Conservation (phyloP, 2,888 invertebrate species). For the Druceiella hillmani region DNA sequence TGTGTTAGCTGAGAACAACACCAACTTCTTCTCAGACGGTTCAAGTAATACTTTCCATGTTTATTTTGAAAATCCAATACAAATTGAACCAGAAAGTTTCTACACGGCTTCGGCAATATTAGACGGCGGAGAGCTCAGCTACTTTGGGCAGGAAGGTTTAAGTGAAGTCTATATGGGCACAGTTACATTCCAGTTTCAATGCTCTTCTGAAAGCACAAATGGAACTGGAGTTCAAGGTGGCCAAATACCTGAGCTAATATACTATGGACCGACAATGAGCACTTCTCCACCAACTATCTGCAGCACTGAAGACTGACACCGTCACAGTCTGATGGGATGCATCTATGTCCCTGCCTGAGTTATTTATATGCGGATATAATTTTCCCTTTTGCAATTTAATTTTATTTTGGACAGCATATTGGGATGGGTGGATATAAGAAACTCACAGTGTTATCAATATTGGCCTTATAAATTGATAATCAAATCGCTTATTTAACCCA, state of each 20-base stretch:
- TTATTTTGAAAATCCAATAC: conserved; percentile 73
- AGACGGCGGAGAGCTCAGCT: conserved; percentile 91
- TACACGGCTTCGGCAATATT: conserved; percentile 95
- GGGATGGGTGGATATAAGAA: no score
- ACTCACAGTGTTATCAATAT: no score
- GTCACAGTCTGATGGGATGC: no score
- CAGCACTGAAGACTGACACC: conserved; percentile 50
- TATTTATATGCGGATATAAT: no score
- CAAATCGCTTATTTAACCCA: no score
- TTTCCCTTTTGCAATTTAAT: no score
- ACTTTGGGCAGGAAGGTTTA: conserved; percentile 96
- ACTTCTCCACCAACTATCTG: conserved; percentile 38
- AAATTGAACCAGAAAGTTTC: conserved; percentile 89
- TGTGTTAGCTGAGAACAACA: conserved; percentile 84
- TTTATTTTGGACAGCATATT: no score
- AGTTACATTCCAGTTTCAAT: conserved; percentile 96
- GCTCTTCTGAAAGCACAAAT: conserved; percentile 95
- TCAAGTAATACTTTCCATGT: conserved; percentile 93
- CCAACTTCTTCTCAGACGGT: conserved; percentile 94
- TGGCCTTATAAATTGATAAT: no score
- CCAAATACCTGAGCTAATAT: conserved; percentile 94
- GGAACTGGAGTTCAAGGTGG: conserved; percentile 97
- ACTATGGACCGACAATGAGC: conserved; percentile 77
- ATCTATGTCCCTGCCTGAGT: no score
- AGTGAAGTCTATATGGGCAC: conserved; percentile 90